Evolutionary conservation across 2,888 invertebrate species (phyloP), one percentile per base, ranked within the genome.

Genomic region (Agrotis ipsilon): DNA sequence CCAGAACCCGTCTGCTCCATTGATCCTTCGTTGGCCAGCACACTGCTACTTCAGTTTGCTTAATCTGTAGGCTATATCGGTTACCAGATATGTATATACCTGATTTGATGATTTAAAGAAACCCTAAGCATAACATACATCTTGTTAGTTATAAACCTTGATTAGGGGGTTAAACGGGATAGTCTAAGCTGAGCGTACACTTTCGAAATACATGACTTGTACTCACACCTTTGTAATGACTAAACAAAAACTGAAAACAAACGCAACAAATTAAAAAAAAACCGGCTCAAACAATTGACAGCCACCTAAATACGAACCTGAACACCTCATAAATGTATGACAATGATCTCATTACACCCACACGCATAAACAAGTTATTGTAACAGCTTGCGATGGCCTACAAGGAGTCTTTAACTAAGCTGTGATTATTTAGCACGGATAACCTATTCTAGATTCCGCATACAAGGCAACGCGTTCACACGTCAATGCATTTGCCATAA

Each of bases 281-380:
- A 52, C 57, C 55, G 60, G 62, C 69, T 72, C 62, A 66, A 72
- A 79, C 63, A 82, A 79, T 82, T 68, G 73, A 79, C 69, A 79
- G 62, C 48, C 71, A 61, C 69, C 75, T 66, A 64, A 81, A 68
- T 68, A 68, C 49, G 71, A 65, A 67, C 57, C 24, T n/a, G 64
- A 69, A 62, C 43, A 71, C 73, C 55, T 66, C 70, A 75, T 65
- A 68, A 73, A 66, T 62, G 52, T 72, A 68, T 69, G 75, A 85
- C 88, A 88, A 88, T 92, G 91, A 91, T 90, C 88, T 91, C 91
- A 92, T 91, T 91, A 85, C 88, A 58, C 91, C 91, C 85, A 92
- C 91, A 80, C 82, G 49, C 57, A 70, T 75, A 77, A 82, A 79
- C 76, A 76, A 62, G 76, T 78, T 73, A 80, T 73, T 82, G 77